phyloP scores from a whole-genome alignment of 2,113 vertebrate species.

The Brachyistius frenatus region DNA sequence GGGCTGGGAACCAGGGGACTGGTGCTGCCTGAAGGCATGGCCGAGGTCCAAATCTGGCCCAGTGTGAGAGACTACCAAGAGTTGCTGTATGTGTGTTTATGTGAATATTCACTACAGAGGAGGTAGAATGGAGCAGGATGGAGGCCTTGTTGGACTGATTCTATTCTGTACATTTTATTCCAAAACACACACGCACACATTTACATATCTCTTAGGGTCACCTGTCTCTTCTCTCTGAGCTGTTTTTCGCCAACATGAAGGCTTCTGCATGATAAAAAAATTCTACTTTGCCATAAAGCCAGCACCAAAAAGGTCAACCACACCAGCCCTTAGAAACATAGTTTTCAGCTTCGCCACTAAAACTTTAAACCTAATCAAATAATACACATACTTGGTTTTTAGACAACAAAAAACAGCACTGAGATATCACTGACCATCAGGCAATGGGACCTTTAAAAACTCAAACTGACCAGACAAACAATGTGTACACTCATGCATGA shows the following conservation, averaged over 20 bases:
- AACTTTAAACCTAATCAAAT: conserved; percentile 68
- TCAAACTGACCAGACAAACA: conserved; percentile 43
- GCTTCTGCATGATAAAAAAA: conserved; percentile 55
- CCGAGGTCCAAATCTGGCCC: conserved; percentile 74
- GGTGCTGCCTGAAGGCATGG: conserved; percentile 77
- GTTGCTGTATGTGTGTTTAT: conserved; percentile 49
- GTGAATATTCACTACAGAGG: conserved; percentile 2
- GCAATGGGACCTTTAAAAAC: conserved; percentile 67
- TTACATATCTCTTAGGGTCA: conserved; percentile 18
- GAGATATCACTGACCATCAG: conserved; percentile 79
- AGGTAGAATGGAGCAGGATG: conserved; percentile 1
- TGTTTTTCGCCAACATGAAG: conserved; percentile 49
- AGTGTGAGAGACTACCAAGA: conserved; percentile 57
- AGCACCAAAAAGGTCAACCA: conserved; percentile 74
- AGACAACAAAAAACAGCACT: conserved; percentile 60
- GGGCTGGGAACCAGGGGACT: conserved; percentile 53
- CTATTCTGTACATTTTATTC: conserved; percentile 11
- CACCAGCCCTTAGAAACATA: conserved; percentile 63
- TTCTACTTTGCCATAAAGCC: conserved; percentile 52
- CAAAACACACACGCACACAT: conserved; percentile 5
- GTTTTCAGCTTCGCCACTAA: conserved; percentile 72
- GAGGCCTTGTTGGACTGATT: conserved; percentile 6
- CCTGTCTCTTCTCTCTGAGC: conserved; percentile 43
- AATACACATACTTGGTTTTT: conserved; percentile 17
- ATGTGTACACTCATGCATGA: neutral